phyloP scores from a whole-genome alignment of 1,140 invertebrate genomes.

The Sinella curviseta region DNA sequence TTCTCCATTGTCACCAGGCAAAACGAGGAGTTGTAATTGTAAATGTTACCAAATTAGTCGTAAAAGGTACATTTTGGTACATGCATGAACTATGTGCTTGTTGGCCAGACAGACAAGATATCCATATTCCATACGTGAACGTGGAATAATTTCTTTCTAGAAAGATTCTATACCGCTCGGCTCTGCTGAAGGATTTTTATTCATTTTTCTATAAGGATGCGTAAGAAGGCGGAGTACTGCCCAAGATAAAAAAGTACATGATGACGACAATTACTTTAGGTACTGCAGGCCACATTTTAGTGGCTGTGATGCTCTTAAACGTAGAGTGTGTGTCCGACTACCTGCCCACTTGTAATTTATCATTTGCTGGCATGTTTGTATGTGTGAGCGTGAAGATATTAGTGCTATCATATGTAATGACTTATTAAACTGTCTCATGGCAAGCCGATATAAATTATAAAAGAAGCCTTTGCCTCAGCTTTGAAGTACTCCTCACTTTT shows the following conservation, averaged over 20 bases:
- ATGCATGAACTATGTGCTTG: too few relatives aligned
- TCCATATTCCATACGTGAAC: too few relatives aligned
- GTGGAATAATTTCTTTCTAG: not conserved
- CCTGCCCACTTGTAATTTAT: constrained; percentile 7
- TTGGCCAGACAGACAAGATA: too few relatives aligned
- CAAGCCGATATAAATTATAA: constrained; percentile 2
- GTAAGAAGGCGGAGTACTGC: too few relatives aligned
- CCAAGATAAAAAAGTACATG: too few relatives aligned
- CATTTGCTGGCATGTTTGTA: not conserved
- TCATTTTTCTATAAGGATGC: not conserved
- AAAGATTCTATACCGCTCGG: too few relatives aligned
- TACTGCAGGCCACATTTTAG: not conserved
- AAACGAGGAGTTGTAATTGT: too few relatives aligned
- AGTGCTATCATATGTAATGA: not conserved
- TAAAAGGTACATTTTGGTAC: too few relatives aligned
- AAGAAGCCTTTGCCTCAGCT: too few relatives aligned
- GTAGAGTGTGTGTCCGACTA: not conserved
- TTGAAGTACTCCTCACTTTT: not conserved
- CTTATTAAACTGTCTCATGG: not conserved
- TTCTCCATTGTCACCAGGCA: too few relatives aligned
- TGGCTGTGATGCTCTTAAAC: not conserved
- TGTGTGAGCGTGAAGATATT: too few relatives aligned
- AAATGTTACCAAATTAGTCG: too few relatives aligned
- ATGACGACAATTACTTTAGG: not conserved
- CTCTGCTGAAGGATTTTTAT: not conserved